phyloP scores from a whole-genome alignment of 2,113 vertebrate genomes.

The Peromyscus leucopus region DNA sequence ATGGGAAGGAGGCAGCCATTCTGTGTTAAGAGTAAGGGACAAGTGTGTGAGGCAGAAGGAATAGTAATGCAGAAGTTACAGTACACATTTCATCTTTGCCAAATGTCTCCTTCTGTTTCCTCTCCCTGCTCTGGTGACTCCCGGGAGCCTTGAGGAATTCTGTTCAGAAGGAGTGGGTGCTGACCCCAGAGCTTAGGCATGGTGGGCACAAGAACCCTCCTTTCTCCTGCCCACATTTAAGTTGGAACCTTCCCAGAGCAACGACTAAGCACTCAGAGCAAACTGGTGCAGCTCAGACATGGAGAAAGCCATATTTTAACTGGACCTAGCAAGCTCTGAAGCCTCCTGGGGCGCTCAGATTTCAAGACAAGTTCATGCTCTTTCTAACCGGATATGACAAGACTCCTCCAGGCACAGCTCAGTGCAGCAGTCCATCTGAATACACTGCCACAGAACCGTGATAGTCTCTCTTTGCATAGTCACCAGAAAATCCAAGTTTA shows the following conservation, averaged over 20 bases:
- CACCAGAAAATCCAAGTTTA: slow-evolving; percentile 48
- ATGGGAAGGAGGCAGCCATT: not conserved
- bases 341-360: not conserved
- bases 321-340: slow-evolving; percentile 27
- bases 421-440: not conserved
- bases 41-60: not conserved
- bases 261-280: not conserved
- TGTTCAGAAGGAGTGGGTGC: not conserved
- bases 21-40: not conserved
- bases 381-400: slow-evolving; percentile 44
- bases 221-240: not conserved
- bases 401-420: not conserved
- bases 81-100: not conserved
- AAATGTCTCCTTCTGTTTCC: not conserved
- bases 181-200: not conserved
- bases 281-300: slow-evolving; percentile 9
- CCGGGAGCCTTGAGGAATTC: not conserved
- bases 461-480: not conserved
- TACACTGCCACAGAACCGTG: not conserved
- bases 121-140: not conserved
- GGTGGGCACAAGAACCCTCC: not conserved
- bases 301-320: slow-evolving; percentile 31
- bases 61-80: not conserved
- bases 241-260: not conserved
- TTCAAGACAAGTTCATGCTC: not conserved